phyloP scores from a whole-genome alignment of 2,888 invertebrate species.

The Gryllus longicercus region DNA sequence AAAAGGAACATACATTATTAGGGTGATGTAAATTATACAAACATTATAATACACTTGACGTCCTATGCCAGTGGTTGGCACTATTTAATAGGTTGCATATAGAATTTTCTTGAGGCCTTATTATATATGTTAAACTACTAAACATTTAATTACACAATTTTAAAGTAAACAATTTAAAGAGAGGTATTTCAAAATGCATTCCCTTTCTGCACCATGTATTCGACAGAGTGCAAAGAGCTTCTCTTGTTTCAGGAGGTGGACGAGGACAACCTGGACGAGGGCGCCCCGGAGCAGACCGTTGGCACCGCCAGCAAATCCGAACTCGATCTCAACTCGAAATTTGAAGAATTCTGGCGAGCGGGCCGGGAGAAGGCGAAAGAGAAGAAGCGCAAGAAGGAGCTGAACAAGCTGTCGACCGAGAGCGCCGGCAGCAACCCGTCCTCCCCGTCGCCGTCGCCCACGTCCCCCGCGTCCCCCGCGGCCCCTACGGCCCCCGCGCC shows the following conservation, averaged over 20 bases:
- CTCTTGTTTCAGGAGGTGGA: conserved; percentile 60
- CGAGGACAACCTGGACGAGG: conserved; percentile 56
- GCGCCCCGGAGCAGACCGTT: conserved; percentile 25
- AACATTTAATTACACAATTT: too few relatives aligned
- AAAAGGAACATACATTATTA: too few relatives aligned
- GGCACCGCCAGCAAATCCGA: conserved; percentile 53
- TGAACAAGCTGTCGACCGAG: conserved; percentile 11
- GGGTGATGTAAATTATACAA: too few relatives aligned
- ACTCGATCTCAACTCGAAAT: conserved; percentile 53
- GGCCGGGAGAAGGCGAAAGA: conserved; percentile 34
- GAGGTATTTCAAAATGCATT: too few relatives aligned
- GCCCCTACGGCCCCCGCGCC: background rate
- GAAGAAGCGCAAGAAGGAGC: conserved; percentile 32
- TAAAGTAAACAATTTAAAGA: too few relatives aligned
- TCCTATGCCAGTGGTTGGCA: too few relatives aligned
- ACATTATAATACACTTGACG: too few relatives aligned
- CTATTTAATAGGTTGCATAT: too few relatives aligned
- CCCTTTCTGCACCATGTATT: too few relatives aligned
- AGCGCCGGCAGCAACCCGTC: background rate
- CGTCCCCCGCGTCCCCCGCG: conserved; percentile 20
- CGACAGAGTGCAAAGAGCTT: too few relatives aligned
- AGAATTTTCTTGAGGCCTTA: too few relatives aligned
- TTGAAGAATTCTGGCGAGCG: conserved; percentile 55
- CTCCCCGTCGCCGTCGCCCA: background rate
- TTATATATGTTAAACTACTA: too few relatives aligned